Evolutionary conservation across 2,113 vertebrate species (phyloP).

Genomic region (Dipodomys ordii): DNA sequence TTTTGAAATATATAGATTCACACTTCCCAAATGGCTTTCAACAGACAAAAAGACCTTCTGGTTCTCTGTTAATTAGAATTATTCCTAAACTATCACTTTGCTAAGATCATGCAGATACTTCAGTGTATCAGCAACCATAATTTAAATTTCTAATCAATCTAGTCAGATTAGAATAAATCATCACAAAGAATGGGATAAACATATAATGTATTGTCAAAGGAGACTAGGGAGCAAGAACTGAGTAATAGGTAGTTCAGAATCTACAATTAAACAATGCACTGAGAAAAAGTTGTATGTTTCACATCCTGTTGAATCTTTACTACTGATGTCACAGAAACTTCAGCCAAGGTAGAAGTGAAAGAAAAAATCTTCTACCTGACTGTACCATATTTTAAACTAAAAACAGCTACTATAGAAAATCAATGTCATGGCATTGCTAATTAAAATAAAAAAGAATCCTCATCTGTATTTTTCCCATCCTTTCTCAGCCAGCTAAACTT

Average conservation of each 20-base stretch:
- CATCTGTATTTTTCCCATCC: constrained; percentile 21
- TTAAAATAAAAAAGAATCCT: constrained; percentile 54
- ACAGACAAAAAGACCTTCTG: background rate
- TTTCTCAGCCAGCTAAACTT: constrained; percentile 27
- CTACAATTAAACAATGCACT: background rate
- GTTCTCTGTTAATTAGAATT: background rate
- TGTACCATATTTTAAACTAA: constrained; percentile 18
- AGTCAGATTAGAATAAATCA: constrained; percentile 19
- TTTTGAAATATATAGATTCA: constrained; percentile 24
- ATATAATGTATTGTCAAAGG: background rate
- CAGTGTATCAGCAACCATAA: background rate
- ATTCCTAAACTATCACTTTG: background rate
- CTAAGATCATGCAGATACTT: background rate
- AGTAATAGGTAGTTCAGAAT: background rate
- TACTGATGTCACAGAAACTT: background rate
- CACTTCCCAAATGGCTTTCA: constrained; percentile 10
- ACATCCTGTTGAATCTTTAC: background rate
- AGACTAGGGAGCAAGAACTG: background rate
- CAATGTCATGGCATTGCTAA: constrained; percentile 16
- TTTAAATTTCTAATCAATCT: background rate
- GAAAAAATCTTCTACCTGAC: background rate
- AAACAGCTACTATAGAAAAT: constrained; percentile 17
- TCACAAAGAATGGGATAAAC: background rate
- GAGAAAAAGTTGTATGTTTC: background rate
- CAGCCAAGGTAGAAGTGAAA: background rate